Evolutionary conservation across 2,113 vertebrate species (phyloP), one percentile per base, ranked within the genome.

Genomic region (Nematolebias whitei): DNA sequence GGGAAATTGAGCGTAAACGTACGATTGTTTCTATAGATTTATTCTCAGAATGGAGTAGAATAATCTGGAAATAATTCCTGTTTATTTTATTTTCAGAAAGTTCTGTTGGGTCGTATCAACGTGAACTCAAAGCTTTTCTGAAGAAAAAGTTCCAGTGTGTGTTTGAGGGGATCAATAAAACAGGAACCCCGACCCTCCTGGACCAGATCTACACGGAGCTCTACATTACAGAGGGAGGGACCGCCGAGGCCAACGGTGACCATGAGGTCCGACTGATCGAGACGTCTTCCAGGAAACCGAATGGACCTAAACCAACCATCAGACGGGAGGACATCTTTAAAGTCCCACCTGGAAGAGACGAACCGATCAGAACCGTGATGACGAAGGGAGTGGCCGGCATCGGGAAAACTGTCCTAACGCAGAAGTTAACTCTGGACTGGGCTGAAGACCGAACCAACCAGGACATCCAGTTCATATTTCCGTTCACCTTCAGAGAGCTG

Each of bases 181-280:
- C 53, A 52, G 57, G 48, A 45, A 67, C 53, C 18, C 12, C 43
- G 9, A 69, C 56, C 26, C 52, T 24, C 9, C 69, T 87, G 22
- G 71, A 77, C 14, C n/a, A 76, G 58, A 67, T 78, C 64, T 83
- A 78, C 79, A 63, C 77, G 48, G 77, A 87, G 41, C 60, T 83
- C 56, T 63, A 75, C 65, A 74, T 89, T 70, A 87, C 74, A 63
- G 74, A 82, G 13, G 59, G 61, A 38, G 78, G 58, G 19, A 26
- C 41, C 12, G 23, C 15, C 38, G 41, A 61, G 68, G 20, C 54
- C 40, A 38, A 39, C 44, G 32, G 62, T n/a, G 57, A 70, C 45
- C 68, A 71, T 15, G 58, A 62, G 51, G 4, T 71, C 43, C 24
- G 43, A 40, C 43, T 39, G 58, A 54, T 71, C 5, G 58, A 62